These are phyloP conservation scores for Spodoptera frugiperda DNA, from an alignment of 1,140 invertebrate species.

Conservation along the genomic window DNA sequence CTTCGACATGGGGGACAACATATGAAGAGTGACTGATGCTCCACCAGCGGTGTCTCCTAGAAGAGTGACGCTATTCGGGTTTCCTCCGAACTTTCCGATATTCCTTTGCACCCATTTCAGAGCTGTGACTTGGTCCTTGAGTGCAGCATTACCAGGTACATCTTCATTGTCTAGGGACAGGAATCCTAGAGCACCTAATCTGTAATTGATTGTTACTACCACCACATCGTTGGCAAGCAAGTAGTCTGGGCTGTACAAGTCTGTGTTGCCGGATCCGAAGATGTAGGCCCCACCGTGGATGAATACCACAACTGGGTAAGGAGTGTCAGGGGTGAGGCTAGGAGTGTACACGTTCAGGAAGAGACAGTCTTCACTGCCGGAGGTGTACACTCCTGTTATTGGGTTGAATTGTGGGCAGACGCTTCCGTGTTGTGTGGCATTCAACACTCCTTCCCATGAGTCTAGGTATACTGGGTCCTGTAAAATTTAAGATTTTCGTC, in stretches of 20 bases:
- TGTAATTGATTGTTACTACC: conserved; percentile 89
- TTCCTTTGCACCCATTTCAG: conserved; percentile 88
- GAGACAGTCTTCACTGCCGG: conserved; percentile 86
- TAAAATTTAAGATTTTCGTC: not conserved
- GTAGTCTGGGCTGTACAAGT: conserved; percentile 87
- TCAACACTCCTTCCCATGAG: conserved; percentile 81
- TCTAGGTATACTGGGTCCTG: conserved; percentile 52
- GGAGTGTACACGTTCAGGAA: conserved; percentile 88
- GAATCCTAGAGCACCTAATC: conserved; percentile 76
- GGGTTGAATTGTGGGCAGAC: conserved; percentile 68
- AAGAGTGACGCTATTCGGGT: conserved; percentile 87
- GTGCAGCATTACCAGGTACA: conserved; percentile 86
- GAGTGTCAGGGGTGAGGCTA: conserved; percentile 56
- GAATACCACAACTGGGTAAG: conserved; percentile 84
- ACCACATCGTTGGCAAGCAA: conserved; percentile 87
- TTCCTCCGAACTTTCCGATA: conserved; percentile 88
- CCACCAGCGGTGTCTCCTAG: conserved; percentile 87
- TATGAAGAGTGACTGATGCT: conserved; percentile 82
- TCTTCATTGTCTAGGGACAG: conserved; percentile 80
- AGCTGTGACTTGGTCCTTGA: conserved; percentile 88
- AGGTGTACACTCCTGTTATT: conserved; percentile 40
- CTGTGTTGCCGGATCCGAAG: conserved; percentile 84
- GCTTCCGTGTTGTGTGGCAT: conserved; percentile 78
- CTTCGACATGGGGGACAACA: conserved; percentile 86
- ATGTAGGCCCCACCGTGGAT: conserved; percentile 90